Evolutionary conservation across 2,797 vertebrate species (phyloP), one percentile per base, ranked within the genome.

Genomic region (Helicolenus hilgendorfi): DNA sequence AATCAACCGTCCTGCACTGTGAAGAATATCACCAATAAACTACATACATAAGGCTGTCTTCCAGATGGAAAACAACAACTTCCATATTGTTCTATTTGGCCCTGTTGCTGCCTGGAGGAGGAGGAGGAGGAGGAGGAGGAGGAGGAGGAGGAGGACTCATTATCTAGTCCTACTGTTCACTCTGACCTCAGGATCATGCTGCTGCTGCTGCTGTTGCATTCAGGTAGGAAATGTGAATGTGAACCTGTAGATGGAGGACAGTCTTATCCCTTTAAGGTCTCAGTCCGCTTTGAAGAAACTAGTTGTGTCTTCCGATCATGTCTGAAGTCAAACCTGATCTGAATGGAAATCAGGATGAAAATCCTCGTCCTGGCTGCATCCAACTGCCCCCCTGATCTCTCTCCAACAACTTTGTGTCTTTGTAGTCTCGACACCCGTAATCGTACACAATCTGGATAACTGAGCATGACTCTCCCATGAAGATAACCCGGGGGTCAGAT

Each of bases 11-110:
- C 59, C 64, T 35, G 70, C 77, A 71, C 70, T 3, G 72, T 86
- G 85, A 89, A 56, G 58, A 75, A 91, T 77, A 64, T 75, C 67
- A 8, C 36, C 83, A 85, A 92, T 92, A 89, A 94, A 86, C 38
- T 29, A 72, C 85, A 83, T 22, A 72, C 77, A 70, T 72, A 87
- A 83, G 82, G 74, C 67, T 69, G 55, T 85, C 85, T 15, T 26
- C 20, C 63, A 67, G 22, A 83, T 63, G 70, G 85, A 88, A 38
- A 79, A 72, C 74, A 83, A 77, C 68, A 64, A 38, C 71, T 64
- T 78, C 15, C 45, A 75, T 81, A 65, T 82, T 88, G 77, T 58
- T 31, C 45, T 68, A 1, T 71, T 56, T 22, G 13, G 49, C 15
- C 13, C 58, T 24, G 53, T 31, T 38, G 67, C 31, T 69, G 49